Base-by-base conservation (phyloP, 2,888 invertebrate species). In the Amiota minor region DNA sequence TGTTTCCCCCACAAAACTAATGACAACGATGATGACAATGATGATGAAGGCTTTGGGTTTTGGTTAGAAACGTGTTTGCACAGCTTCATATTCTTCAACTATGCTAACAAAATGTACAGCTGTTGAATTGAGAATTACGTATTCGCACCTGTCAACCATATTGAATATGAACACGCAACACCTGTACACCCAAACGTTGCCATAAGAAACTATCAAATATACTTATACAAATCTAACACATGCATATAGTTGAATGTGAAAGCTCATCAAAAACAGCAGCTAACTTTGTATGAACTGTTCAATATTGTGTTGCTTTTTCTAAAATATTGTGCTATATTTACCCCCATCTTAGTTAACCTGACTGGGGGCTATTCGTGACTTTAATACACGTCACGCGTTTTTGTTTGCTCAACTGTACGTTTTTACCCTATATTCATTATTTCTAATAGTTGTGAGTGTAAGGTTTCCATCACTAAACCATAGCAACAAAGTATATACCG, bases 311-410 rank as follows among this genome's bases (percentile, higher is more conserved):
- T 35, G 35, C 35, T 35, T 8, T 35, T 35, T 35, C 35, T 35
- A 35, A 0, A 35, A 35, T 35, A 35, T 8, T 2, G 35, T 35
- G 6, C 6, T 6, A 6, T 35, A 35, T 35, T 35, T 35, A 6
- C 35, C 35, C 35, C 35, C 6, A 35, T 35, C 35, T 35, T 35
- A 35, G 35, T 35, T 35, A 35, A 35, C 35, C 35, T 35, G 35
- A 35, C 35, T 35, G 45, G 45, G 50, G 14, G 61, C 56, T 62
- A 50, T 71, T 71, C 71, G 61, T 61, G 71, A 61, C 71, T 71
- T 61, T 70, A 23, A 20, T 50, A 68, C 68, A 50, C 49, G 18
- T 67, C 61, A 18, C 50, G 56, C 56, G 20, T 55, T n/a, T 55
- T 20, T 55, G 10, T 50, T 46, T 70, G 46, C 59, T 35, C 35